These are phyloP conservation scores for Erythrocercus mccallii DNA, from an alignment of 2,113 vertebrate species.

Conservation along the genomic window DNA sequence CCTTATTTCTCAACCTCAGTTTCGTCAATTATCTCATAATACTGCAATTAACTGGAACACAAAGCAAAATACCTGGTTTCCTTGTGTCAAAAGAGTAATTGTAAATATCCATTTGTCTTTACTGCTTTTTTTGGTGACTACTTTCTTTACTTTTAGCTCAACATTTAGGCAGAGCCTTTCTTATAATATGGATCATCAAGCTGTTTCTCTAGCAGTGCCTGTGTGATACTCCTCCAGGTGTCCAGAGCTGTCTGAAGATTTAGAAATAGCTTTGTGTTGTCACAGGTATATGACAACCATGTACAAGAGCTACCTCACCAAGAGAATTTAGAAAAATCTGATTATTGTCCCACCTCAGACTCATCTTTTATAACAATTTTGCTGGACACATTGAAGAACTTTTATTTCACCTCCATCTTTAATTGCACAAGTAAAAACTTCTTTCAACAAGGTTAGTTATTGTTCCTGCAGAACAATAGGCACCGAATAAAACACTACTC, in stretches of 20 bases:
- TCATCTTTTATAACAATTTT: neutral
- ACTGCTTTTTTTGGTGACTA: neutral
- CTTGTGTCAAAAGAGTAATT: neutral
- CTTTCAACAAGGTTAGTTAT: neutral
- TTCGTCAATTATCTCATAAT: neutral
- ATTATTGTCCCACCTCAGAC: rapidly evolving
- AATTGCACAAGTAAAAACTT: neutral
- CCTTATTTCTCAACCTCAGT: neutral
- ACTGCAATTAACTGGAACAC: neutral
- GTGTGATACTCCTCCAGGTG: neutral
- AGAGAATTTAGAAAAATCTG: neutral
- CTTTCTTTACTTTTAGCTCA: neutral
- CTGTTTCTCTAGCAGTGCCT: neutral
- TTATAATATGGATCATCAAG: neutral
- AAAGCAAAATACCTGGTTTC: neutral
- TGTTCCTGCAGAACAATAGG: neutral
- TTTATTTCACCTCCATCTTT: neutral
- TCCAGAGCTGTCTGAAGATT: neutral
- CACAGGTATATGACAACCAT: neutral
- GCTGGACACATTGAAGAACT: neutral
- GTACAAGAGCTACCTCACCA: neutral
- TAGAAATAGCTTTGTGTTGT: neutral
- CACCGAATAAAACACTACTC: neutral
- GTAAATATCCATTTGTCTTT: neutral
- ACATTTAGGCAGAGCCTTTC: neutral